These are phyloP conservation scores for Melitaea athalia DNA, from an alignment of 2,888 invertebrate species.

Conservation along the genomic window DNA sequence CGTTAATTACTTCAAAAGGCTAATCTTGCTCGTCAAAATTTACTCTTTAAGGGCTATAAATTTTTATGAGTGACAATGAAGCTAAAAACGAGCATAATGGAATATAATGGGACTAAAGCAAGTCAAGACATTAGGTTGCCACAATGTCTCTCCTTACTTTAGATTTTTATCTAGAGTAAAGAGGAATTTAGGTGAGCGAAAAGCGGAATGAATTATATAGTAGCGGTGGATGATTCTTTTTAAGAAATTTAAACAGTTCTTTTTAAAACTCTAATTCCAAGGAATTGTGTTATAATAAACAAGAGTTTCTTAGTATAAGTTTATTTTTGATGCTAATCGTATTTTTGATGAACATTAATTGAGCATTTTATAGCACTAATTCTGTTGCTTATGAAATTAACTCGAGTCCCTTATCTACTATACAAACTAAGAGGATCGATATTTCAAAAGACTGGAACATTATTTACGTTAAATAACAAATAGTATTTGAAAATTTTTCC, in stretches of 20 bases:
- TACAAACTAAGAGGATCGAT: too few relatives aligned
- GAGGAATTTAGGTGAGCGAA: conserved; percentile 33
- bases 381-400: too few relatives aligned
- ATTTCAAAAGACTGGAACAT: too few relatives aligned
- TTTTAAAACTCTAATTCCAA: not conserved
- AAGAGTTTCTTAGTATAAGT: not conserved
- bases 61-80: conserved; percentile 39
- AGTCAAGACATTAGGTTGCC: conserved; percentile 36
- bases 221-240: conserved; percentile 17
- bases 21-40: conserved; percentile 36
- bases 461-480: too few relatives aligned
- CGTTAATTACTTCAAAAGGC: conserved; percentile 32
- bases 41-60: conserved; percentile 36
- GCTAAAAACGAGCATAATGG: conserved; percentile 37
- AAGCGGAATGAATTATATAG: conserved; percentile 28
- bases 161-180: conserved; percentile 37
- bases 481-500: too few relatives aligned
- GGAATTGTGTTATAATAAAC: not conserved
- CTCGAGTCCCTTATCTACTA: too few relatives aligned
- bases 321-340: not conserved
- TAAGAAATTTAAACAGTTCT: not conserved
- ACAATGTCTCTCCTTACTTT: conserved; percentile 27
- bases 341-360: too few relatives aligned
- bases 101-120: conserved; percentile 38
- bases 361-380: too few relatives aligned